These are phyloP conservation scores for Ricordea florida DNA, from an alignment of 92 coral and sea anemone species.

Conservation along the genomic window DNA sequence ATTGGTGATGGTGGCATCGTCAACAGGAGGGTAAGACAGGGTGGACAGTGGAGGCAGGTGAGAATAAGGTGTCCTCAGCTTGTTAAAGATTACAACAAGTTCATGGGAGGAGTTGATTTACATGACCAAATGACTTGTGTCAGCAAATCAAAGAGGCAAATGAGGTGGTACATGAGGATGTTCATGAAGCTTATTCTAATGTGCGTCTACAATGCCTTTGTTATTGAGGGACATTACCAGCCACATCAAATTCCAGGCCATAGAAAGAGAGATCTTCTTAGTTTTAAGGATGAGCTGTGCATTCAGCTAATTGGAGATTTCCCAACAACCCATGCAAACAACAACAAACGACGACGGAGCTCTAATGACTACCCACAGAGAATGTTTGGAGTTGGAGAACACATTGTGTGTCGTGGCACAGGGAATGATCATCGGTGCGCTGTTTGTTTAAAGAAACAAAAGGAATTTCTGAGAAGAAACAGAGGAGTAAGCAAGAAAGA, in stretches of 20 bases:
- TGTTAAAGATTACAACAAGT: conserved; percentile 30
- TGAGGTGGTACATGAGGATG: conserved; percentile 20
- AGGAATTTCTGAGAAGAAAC: conserved; percentile 33
- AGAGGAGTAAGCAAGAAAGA: conserved; percentile 31
- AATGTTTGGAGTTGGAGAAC: conserved; percentile 31
- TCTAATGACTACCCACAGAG: conserved; percentile 34
- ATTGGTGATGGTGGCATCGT: conserved; percentile 4
- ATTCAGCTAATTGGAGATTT: conserved; percentile 30
- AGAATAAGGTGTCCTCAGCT: conserved; percentile 3
- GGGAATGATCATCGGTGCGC: conserved; percentile 47
- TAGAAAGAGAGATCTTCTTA: conserved; percentile 31
- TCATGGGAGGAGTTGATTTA: conserved; percentile 58
- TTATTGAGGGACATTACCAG: conserved; percentile 25
- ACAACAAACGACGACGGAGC: conserved; percentile 26
- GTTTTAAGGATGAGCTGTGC: conserved; percentile 35
- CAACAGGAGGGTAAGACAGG: neutral
- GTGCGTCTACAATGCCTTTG: conserved; percentile 20
- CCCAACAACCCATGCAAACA: conserved; percentile 29
- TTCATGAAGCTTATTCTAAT: conserved; percentile 35
- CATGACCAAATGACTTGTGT: conserved; percentile 52
- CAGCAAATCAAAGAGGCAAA: conserved; percentile 39
- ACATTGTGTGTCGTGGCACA: conserved; percentile 41
- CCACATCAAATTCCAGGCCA: conserved; percentile 11
- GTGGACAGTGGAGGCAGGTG: neutral
- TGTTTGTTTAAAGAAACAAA: conserved; percentile 42